Percentiles rank a stretch among this genome's conserved stretches.
These are phyloP conservation scores for Melanchra persicariae DNA, from an alignment of 2,888 invertebrate species.

Conservation along the genomic window DNA sequence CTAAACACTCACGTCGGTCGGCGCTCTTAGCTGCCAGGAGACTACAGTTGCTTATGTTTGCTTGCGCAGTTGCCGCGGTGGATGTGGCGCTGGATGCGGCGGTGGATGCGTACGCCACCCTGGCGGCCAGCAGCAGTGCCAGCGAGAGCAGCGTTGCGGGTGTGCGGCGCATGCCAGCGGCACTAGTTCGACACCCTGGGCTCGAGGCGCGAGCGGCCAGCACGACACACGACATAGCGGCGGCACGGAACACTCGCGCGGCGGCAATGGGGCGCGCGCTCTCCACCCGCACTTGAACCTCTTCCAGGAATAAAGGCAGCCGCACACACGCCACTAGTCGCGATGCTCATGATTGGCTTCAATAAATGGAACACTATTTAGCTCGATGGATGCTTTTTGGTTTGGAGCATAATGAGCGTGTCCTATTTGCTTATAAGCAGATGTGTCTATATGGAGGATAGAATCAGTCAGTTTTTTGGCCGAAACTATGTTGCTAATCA, in stretches of 20 bases:
- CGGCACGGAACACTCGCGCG: neutral
- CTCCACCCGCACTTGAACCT: neutral
- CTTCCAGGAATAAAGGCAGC: slow-evolving; percentile 3
- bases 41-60: neutral
- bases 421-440: too few species aligned
- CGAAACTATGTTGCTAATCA: too few species aligned
- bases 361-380: neutral
- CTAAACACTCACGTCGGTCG: neutral
- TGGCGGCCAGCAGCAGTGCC: neutral
- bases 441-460: too few species aligned
- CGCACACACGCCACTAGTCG: neutral
- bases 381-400: neutral
- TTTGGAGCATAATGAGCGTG: neutral
- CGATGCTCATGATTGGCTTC: neutral
- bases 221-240: neutral
- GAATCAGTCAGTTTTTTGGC: too few species aligned
- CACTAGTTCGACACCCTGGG: neutral
- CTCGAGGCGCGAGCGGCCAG: neutral
- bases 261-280: neutral
- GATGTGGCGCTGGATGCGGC: too few species aligned
- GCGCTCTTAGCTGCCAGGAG: neutral
- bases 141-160: neutral
- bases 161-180: neutral
- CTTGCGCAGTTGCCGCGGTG: neutral
- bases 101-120: neutral